Evolutionary conservation across 2,888 invertebrate genomes (phyloP), one percentile per base, ranked within the genome.

Genomic region (Pristionchus exspectatus): DNA sequence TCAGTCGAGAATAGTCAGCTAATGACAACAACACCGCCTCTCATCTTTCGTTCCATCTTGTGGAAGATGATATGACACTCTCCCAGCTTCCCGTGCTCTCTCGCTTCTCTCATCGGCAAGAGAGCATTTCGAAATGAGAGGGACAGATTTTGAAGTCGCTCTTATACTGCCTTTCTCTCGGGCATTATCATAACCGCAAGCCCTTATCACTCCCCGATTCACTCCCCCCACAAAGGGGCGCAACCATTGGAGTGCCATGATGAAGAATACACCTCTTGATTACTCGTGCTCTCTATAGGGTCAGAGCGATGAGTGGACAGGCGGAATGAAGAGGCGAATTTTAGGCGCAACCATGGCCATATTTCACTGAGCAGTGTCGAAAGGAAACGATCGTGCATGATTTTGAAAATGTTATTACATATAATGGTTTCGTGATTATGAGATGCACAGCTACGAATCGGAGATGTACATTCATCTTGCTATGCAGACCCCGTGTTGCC

Each of bases 101-200:
- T 56, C 56, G 56, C 56, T 5, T 21, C 18, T 56, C 56, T 21
- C 18, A 56, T 3, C 56, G 21, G 56, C 56, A 21, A 56, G 56
- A 56, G 56, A 56, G 56, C 56, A 56, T 56, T 16, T 16, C 16
- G 21, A 56, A 56, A 21, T 56, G 56, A 56, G 56, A 56, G 56
- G 5, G 56, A 24, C 63, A 10, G 10, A 21, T 63, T 10, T 63
- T 24, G 24, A 63, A 63, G n/a, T 63, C 63, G 1, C 59, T 63
- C 59, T n/a, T n/a, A 63, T 7, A n/a, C n/a, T 21, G 24, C n/a
- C 24, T 1, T 24, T 63, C n/a, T 21, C 59, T 2, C 21, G 63
- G 63, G 63, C n/a, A 63, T 63, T 63, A 63, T 63, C 63, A 63
- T 63, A 63, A 63, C 63, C 63, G 63, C 63, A 63, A 24, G 24